Base-by-base conservation (phyloP, 1,140 invertebrate genomes). In the Lordiphosa collinella region DNA sequence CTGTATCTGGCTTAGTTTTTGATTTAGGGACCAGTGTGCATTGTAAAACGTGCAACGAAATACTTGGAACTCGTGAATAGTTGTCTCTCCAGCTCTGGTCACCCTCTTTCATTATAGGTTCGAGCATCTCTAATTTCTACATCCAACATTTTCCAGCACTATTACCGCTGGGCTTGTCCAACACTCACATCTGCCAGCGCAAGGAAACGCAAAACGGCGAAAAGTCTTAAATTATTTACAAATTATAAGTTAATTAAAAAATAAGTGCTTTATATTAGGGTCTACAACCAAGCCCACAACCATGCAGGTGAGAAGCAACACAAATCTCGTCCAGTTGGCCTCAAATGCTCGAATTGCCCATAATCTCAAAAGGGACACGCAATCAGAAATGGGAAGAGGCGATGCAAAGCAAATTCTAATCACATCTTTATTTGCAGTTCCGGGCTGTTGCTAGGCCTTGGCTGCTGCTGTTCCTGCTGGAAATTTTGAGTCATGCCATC, bases 401-500 rank as follows among this genome's bases (percentile, higher is more conserved):
- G 36, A 13, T 10, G 4, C 9, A 31, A 12, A 13, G 2, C 48
- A 38, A 7, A 12, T 55, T 57, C 13, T 13, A 49, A 49, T 14
- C 14, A 52, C 32, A 16, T 37, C 8, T 22, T 5, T 36, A 31
- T 38, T 61, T 57, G 8, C 49, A 78, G 79, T 62, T 40, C 52
- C 41, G 41, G 38, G 25, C 53, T 37, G 29, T 53, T 32, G 60
- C 52, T 46, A 59, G 43, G 62, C 64, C 44, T 65, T 68, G 65
- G 64, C 44, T 50, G 57, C 48, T 69, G 48, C 49, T 66, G 49
- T 43, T 53, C 44, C 44, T 70, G 41, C 31, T 80, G 65, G 31
- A 66, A 49, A 38, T 55, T 38, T 52, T 84, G 34, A 36, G 36
- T 40, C 50, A 36, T 50, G 22, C 63, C 40, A 79, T 69, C 14